Conservation (phyloP, 2,797 vertebrate genomes). For the Heteromormyrus szaboi region DNA sequence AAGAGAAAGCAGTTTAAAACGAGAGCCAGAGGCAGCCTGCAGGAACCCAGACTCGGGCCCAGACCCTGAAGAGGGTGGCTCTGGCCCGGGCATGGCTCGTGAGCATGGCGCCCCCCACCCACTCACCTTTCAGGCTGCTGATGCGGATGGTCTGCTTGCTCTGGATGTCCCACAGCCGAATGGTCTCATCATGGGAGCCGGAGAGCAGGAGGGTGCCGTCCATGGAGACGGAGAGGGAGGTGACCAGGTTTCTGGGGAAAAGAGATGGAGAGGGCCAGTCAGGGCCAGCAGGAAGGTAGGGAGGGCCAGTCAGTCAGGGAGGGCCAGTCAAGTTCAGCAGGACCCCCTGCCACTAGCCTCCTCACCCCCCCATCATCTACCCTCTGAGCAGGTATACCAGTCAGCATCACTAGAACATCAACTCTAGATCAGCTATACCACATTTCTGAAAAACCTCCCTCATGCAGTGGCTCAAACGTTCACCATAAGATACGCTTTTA, state of each 20-base stretch:
- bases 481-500: not conserved
- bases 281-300: not conserved
- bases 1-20: not conserved
- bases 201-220: constrained; percentile 84
- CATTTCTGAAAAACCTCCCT: not conserved
- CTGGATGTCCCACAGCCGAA: constrained; percentile 85
- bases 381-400: not conserved
- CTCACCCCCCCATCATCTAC: not conserved
- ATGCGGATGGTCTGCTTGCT: constrained; percentile 89
- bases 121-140: constrained; percentile 80
- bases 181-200: constrained; percentile 86
- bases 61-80: not conserved
- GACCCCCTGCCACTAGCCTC: not conserved
- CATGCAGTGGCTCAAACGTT: not conserved
- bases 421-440: not conserved
- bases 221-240: constrained; percentile 84
- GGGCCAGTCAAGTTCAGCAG: not conserved
- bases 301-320: not conserved
- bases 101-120: not conserved
- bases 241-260: constrained; percentile 78
- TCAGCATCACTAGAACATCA: not conserved
- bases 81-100: not conserved
- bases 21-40: not conserved
- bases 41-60: not conserved
- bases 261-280: not conserved